Evolutionary conservation across 2,797 vertebrate genomes (phyloP).

Genomic region (Sciaenops ocellatus): DNA sequence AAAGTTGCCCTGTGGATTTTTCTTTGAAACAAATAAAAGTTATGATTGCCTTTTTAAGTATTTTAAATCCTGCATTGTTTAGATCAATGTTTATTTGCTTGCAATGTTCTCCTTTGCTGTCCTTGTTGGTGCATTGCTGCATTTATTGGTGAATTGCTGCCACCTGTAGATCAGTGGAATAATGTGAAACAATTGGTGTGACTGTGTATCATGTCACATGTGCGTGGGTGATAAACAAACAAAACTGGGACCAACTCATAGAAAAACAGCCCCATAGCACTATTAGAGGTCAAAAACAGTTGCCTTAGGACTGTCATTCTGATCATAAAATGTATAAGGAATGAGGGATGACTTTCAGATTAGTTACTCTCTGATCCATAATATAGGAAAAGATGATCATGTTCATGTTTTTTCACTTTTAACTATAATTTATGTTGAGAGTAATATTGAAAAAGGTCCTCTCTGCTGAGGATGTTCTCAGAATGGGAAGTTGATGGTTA

Average conservation of each 20-base stretch:
- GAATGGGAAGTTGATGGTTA: slow-evolving; percentile 32
- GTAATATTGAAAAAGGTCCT: slow-evolving; percentile 14
- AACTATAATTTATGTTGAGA: slow-evolving; percentile 2
- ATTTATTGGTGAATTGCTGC: too few relatives aligned
- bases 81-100: not conserved
- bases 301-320: not conserved
- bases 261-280: not conserved
- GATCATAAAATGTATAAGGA: not conserved
- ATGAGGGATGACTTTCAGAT: not conserved
- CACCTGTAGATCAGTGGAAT: not conserved
- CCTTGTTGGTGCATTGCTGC: not conserved
- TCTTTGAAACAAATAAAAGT: not conserved
- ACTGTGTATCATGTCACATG: not conserved
- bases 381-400: not conserved
- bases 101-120: not conserved
- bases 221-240: not conserved
- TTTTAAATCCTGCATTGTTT: not conserved
- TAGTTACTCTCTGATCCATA: not conserved
- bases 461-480: slow-evolving; percentile 20
- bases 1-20: not conserved
- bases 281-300: not conserved
- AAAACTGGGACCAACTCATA: not conserved
- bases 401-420: not conserved
- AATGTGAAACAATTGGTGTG: not conserved
- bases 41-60: not conserved